Base-by-base conservation (phyloP, 2,888 invertebrate species). In the Cyrtodaria siliqua region DNA sequence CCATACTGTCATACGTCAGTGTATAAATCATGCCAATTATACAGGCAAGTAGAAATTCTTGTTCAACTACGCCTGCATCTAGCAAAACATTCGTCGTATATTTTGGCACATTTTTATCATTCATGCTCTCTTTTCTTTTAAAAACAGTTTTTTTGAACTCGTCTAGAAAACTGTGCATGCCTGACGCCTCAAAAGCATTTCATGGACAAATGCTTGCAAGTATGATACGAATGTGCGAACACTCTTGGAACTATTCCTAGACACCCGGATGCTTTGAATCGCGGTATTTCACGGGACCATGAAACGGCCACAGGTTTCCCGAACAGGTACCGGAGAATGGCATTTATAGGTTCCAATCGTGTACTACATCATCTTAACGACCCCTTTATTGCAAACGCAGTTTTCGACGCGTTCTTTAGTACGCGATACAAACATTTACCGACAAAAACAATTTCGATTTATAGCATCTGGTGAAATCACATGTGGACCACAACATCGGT, bases 321-420 rank as follows among this genome's bases (percentile, higher is more conserved):
- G n/a, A 27, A 52, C 72, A 72, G 72, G 72, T 72, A 72, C 72
- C 26, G 24, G 18, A 18, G 9, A 27, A 27, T 62, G 40, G 73
- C 60, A 62, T 57, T 55, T 56, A 33, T 33, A 8, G 33, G 33
- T 33, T 33, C 33, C 68, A 47, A 50, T 33, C 38, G 18, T 53
- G 38, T 33, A 16, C 33, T 62, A 70, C 70, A 76, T 76, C 66
- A 59, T 57, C 59, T 76, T 76, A 66, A 76, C 66, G 61, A 59
- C 70, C 44, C 53, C 49, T 76, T 76, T 70, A 76, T 70, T 70
- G 42, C 60, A 26, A n/a, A 55, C 60, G 59, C 60, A 55, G 75
- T 75, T 75, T 71, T 50, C 52, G 62, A 47, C 62, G 59, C 64
- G 59, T 64, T 63, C 49, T 71, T 71, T 71, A 71, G 57, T 64